Base-by-base conservation (phyloP, 1,140 invertebrate genomes). In the Nasonia longicornis region DNA sequence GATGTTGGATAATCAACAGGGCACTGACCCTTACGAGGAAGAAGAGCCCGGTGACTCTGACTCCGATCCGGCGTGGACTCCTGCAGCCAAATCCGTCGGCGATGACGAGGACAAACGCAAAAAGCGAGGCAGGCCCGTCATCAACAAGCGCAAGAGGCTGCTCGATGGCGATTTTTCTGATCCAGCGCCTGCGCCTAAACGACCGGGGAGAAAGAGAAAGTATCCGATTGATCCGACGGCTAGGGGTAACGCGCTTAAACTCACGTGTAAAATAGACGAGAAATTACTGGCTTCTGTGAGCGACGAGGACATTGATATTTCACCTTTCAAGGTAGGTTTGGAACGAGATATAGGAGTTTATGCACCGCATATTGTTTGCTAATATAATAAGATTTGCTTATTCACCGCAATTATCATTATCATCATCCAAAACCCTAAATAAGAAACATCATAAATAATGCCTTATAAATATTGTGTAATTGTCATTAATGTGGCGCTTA, bases 31-130 rank as follows among this genome's bases (percentile, higher is more conserved):
- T 76, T 89, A 87, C 42, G 89, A 90, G 67, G 91, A 92, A 42
- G 90, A 92, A 77, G 91, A 92, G 79, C 87, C 89, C 38, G 89
- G 88, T 58, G 93, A 95, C 88, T 94, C 94, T 10, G 94, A 95
- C 88, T 93, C 93, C 14, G 94, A 95, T 92, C 94, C 94, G 12
- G 94, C 94, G 10, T 95, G 94, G 94, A 94, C 93, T 26, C 94
- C 94, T 8, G 92, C 92, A 73, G 91, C 91, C 38, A 93, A 93
- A 86, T 77, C 87, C 31, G 80, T 86, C 52, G 88, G 87, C 0
- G 89, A 90, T 2, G 89, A 90, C 31, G 89, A 89, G 8, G 87
- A 89, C 0, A 89, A 89, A 38, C 87, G 87, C 63, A 90, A 89
- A 58, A 91, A 90, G 70, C 85, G 89, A 12, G 86, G 87, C 11